Conservation (phyloP, 1,140 invertebrate species). For the Dufourea novaeangliae region DNA sequence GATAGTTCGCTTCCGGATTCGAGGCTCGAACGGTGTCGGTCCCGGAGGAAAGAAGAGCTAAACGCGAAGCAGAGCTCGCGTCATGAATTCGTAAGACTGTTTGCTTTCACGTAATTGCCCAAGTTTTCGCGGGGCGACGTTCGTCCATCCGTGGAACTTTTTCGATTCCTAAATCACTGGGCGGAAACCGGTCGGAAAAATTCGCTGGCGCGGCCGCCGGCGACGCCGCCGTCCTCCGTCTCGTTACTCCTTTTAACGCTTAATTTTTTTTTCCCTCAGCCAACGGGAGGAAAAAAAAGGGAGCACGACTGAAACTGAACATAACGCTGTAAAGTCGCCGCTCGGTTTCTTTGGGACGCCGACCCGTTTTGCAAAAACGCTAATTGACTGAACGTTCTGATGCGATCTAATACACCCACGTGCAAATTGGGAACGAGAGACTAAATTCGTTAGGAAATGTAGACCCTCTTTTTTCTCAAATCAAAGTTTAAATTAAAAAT, state of each 20-base stretch:
- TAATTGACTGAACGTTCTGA: not conserved
- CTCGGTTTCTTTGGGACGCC: not conserved
- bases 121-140: constrained; percentile 65
- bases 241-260: constrained; percentile 13
- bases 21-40: not conserved
- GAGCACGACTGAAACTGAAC: not conserved
- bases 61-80: constrained; percentile 13
- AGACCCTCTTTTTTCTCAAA: too few species aligned
- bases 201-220: constrained; percentile 43
- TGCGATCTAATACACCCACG: not conserved
- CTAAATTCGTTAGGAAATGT: too few species aligned
- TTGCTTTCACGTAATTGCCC: constrained; percentile 72
- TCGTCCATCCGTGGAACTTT: constrained; percentile 64
- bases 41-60: constrained; percentile 28
- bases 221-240: not conserved
- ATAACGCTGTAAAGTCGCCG: not conserved
- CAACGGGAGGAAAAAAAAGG: not conserved
- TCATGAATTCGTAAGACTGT: constrained; percentile 73
- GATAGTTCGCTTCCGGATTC: not conserved
- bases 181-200: constrained; percentile 62
- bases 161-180: constrained; percentile 72
- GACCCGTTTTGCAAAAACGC: not conserved
- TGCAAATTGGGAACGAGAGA: too few species aligned
- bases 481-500: too few species aligned
- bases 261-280: constrained; percentile 24